Evolutionary conservation across 1,140 invertebrate genomes (phyloP).

Genomic region (Papilio aristodemus): DNA sequence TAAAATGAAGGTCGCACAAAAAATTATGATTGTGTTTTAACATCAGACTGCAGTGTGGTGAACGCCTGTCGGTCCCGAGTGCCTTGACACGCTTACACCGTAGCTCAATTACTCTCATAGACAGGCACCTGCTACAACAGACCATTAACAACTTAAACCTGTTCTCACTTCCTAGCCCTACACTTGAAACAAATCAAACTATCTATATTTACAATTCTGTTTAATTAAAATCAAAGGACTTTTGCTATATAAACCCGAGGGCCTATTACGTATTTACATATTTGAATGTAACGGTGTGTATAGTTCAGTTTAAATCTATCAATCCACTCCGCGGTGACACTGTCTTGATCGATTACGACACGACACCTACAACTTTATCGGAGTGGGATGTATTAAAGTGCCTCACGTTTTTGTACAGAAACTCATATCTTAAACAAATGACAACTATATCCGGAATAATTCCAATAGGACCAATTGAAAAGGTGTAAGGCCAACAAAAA

Average conservation of each 20-base stretch:
- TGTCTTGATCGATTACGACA: constrained; percentile 5
- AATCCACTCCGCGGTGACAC: not conserved
- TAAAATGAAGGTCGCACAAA: constrained; percentile 1
- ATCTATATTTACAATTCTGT: not conserved
- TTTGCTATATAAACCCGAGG: too few relatives aligned
- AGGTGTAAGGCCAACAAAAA: too few relatives aligned
- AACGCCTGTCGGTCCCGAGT: constrained; percentile 50
- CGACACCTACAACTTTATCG: constrained; percentile 1
- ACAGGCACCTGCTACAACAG: constrained; percentile 6
- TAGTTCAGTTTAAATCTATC: too few relatives aligned
- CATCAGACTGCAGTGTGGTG: constrained; percentile 35
- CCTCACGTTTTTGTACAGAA: not conserved
- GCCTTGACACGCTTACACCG: constrained; percentile 58
- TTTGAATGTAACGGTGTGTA: too few relatives aligned
- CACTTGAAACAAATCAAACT: not conserved
- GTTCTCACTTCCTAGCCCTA: constrained; percentile 18
- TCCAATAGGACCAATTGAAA: too few relatives aligned
- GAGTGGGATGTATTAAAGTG: not conserved
- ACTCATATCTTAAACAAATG: not conserved
- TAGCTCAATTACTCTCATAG: constrained; percentile 35
- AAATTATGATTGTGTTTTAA: constrained; percentile 23
- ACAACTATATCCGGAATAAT: too few relatives aligned
- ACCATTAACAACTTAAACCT: constrained; percentile 21
- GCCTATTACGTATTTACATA: too few relatives aligned
- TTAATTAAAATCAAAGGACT: not conserved